These are phyloP conservation scores for Ectemnius cavifrons DNA, from an alignment of 2,888 invertebrate genomes.

Conservation along the genomic window DNA sequence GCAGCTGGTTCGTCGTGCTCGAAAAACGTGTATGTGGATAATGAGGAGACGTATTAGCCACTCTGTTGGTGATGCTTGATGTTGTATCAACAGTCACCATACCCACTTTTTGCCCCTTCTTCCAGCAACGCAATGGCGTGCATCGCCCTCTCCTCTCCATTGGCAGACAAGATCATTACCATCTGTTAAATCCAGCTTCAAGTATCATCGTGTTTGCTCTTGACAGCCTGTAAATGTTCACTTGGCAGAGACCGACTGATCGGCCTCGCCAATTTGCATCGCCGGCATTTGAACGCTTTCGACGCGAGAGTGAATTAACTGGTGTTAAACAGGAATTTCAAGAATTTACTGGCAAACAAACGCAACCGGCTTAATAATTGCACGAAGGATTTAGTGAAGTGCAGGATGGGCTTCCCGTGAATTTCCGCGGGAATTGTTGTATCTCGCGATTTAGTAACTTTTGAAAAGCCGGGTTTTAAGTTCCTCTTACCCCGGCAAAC, in stretches of 20 bases:
- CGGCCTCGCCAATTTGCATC: conserved; percentile 25
- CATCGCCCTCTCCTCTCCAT: background rate
- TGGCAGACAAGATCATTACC: background rate
- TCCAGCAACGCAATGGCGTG: too few species aligned
- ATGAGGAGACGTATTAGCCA: conserved; percentile 58
- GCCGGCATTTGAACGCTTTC: background rate
- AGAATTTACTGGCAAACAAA: background rate
- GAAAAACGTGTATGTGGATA: conserved; percentile 52
- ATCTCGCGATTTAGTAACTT: too few species aligned
- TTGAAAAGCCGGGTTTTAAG: too few species aligned
- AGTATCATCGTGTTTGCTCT: conserved; percentile 2
- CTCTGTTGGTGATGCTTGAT: conserved; percentile 49
- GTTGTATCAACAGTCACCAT: conserved; percentile 47
- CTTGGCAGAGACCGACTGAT: conserved; percentile 13
- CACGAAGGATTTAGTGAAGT: too few species aligned
- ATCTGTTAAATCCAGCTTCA: too few species aligned
- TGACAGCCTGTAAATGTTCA: conserved; percentile 36
- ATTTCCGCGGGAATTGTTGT: too few species aligned
- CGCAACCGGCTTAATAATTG: too few species aligned
- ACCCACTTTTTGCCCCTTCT: conserved; percentile 19
- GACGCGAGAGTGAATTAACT: conserved; percentile 7
- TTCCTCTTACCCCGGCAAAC: too few species aligned
- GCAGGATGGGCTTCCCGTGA: too few species aligned
- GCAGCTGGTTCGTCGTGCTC: conserved; percentile 37
- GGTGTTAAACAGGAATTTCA: background rate